A percentile compares a stretch with the other conserved stretches of the same genome.
These are phyloP conservation scores for Sepioteuthis lessoniana DNA, from an alignment of 2,888 invertebrate species.

Conservation along the genomic window DNA sequence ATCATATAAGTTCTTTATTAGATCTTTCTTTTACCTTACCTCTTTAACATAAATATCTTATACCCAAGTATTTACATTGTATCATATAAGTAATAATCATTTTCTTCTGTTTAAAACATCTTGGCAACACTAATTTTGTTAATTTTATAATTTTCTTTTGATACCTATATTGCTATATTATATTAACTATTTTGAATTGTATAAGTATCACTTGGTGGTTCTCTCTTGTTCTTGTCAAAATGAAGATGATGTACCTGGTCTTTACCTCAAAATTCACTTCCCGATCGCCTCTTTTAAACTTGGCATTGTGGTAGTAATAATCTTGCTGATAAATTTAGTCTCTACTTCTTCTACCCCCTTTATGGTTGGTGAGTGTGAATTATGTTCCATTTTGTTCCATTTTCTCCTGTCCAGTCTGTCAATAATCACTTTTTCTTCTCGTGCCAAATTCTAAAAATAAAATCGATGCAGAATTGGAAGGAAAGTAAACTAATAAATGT, in stretches of 20 bases:
- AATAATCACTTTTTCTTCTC: neutral
- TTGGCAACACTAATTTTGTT: no score
- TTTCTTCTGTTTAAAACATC: no score
- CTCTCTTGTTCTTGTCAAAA: neutral
- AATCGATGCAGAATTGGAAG: neutral
- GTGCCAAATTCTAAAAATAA: neutral
- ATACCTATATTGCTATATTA: no score
- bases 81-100: no score
- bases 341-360: neutral
- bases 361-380: neutral
- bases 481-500: neutral
- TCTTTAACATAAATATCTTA: no score
- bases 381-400: slow-evolving; percentile 5
- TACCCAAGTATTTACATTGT: no score
- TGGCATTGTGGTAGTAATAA: neutral
- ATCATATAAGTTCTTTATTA: no score
- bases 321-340: neutral
- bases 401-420: neutral
- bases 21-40: no score
- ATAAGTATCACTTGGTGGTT: neutral
- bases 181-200: no score
- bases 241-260: neutral
- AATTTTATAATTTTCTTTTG: no score
- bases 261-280: neutral
- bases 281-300: neutral